phyloP scores from a whole-genome alignment of 2,113 vertebrate genomes.

The Numenius arquata region DNA sequence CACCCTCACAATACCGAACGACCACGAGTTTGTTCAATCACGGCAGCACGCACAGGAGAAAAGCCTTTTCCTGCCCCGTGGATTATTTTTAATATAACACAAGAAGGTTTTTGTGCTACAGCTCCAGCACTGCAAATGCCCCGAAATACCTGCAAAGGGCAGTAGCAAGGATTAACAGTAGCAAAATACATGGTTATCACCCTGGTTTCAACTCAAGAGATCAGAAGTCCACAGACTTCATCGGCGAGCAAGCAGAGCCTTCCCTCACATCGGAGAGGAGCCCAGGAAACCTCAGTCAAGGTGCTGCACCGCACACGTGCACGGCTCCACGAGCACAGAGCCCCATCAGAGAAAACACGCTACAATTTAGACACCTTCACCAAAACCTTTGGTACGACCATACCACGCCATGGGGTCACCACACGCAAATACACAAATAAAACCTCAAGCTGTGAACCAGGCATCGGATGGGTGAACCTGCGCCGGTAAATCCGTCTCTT shows the following conservation, averaged over 20 bases:
- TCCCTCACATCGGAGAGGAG: not conserved
- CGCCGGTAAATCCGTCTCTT: not conserved
- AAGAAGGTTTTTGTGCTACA: not conserved
- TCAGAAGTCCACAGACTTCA: not conserved
- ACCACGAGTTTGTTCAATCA: not conserved
- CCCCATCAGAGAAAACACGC: accelerated
- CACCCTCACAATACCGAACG: accelerated
- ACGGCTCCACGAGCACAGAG: not conserved
- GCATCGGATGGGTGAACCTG: accelerated
- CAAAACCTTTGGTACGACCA: accelerated
- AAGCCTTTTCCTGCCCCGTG: accelerated
- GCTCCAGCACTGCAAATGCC: not conserved
- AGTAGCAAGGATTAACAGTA: not conserved
- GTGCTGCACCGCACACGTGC: not conserved
- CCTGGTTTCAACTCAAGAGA: not conserved
- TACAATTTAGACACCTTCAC: not conserved
- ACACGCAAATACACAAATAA: accelerated
- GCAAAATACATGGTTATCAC: not conserved
- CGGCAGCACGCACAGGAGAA: accelerated
- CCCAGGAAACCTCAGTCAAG: not conserved
- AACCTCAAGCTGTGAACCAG: accelerated
- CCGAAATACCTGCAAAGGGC: not conserved
- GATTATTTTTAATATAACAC: not conserved
- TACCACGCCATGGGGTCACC: accelerated
- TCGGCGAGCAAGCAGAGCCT: not conserved